Conservation (phyloP, 2,888 invertebrate species). For the Keiferia lycopersicella region DNA sequence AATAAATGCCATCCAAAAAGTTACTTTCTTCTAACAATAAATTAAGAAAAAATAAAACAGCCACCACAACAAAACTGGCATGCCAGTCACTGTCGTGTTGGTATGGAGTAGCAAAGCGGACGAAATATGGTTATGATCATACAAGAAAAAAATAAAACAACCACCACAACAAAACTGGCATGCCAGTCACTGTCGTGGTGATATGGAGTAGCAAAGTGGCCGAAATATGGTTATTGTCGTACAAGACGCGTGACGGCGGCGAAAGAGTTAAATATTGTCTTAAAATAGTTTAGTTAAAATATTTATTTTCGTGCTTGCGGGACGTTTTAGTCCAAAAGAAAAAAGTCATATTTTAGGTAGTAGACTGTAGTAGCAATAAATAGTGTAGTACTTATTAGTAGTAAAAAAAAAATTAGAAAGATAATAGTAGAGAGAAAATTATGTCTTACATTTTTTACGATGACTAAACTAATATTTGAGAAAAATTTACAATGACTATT, state of each 20-base stretch:
- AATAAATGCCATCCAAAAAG: too few relatives aligned
- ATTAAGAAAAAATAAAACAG: too few relatives aligned
- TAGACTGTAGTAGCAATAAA: too few relatives aligned
- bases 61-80: too few relatives aligned
- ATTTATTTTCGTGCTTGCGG: not conserved
- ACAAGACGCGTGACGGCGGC: slow-evolving; percentile 55
- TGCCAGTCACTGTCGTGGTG: slow-evolving; percentile 9
- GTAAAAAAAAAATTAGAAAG: too few relatives aligned
- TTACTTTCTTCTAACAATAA: too few relatives aligned
- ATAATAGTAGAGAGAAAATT: too few relatives aligned
- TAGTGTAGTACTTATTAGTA: too few relatives aligned
- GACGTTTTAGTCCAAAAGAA: not conserved
- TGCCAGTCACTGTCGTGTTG: slow-evolving; percentile 1
- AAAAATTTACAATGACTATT: too few relatives aligned
- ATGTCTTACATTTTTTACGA: too few relatives aligned
- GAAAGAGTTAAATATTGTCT: slow-evolving; percentile 44
- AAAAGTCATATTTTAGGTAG: too few relatives aligned
- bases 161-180: slow-evolving; percentile 12
- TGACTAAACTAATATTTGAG: too few relatives aligned
- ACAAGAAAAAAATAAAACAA: slow-evolving; percentile 34
- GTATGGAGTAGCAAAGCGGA: slow-evolving; percentile 31
- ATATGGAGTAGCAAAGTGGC: slow-evolving; percentile 31
- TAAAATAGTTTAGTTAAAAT: slow-evolving; percentile 24
- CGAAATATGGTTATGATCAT: slow-evolving; percentile 67
- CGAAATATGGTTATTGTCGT: slow-evolving; percentile 67